Conservation (phyloP, 1,140 invertebrate genomes). For the Cydia fagiglandana region DNA sequence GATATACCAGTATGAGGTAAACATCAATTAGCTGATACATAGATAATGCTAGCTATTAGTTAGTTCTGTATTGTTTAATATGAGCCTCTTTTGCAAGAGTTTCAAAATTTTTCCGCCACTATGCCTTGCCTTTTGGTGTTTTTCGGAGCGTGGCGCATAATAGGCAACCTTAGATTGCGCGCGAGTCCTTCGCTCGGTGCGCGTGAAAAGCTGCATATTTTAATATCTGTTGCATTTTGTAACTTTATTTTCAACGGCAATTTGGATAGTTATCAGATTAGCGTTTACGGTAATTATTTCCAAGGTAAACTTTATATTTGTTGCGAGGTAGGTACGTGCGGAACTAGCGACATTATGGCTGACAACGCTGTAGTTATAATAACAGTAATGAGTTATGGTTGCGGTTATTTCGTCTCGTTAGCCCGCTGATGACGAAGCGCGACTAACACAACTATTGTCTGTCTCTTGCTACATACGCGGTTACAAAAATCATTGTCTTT, state of each 20-base stretch:
- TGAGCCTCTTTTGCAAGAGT: slow-evolving; percentile 71
- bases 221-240: slow-evolving; percentile 57
- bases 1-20: slow-evolving; percentile 57
- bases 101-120: slow-evolving; percentile 76
- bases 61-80: slow-evolving; percentile 75
- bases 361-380: slow-evolving; percentile 22
- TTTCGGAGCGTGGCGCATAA: slow-evolving; percentile 78
- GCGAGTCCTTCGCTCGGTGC: slow-evolving; percentile 69
- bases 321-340: slow-evolving; percentile 16
- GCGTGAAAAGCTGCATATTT: slow-evolving; percentile 73
- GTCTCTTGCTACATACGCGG: slow-evolving; percentile 28
- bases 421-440: slow-evolving; percentile 23
- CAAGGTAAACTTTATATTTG: slow-evolving; percentile 44
- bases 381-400: slow-evolving; percentile 30
- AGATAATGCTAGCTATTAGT: slow-evolving; percentile 70
- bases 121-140: slow-evolving; percentile 72
- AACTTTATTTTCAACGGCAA: slow-evolving; percentile 49
- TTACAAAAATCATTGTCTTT: slow-evolving; percentile 32
- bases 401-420: slow-evolving; percentile 31
- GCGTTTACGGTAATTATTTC: slow-evolving; percentile 44
- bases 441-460: slow-evolving; percentile 31
- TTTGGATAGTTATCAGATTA: slow-evolving; percentile 50
- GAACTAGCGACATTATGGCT: slow-evolving; percentile 24
- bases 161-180: slow-evolving; percentile 77
- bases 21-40: slow-evolving; percentile 72